These are phyloP conservation scores for Cepaea nemoralis DNA, from an alignment of 1,140 invertebrate genomes.

Conservation along the genomic window DNA sequence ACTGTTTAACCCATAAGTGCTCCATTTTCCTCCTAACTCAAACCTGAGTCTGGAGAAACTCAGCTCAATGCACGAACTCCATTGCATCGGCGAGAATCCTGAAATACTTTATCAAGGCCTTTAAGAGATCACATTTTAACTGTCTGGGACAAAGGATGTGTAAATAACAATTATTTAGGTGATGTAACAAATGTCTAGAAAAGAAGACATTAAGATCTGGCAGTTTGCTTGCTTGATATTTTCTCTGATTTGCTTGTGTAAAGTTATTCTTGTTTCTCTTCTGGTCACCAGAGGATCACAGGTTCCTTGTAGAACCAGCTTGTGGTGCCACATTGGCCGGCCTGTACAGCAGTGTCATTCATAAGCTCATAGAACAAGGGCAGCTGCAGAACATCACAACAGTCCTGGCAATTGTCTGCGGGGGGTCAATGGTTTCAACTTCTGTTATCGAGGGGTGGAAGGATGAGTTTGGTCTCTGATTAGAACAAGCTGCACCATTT, in stretches of 20 bases:
- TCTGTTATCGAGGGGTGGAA: constrained; percentile 70
- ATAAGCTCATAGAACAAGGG: constrained; percentile 60
- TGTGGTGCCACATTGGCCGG: constrained; percentile 74
- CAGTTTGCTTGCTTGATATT: not conserved
- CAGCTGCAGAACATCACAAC: constrained; percentile 60
- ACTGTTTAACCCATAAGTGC: too few species aligned
- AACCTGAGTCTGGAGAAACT: too few species aligned
- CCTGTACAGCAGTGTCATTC: constrained; percentile 70
- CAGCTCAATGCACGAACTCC: too few species aligned
- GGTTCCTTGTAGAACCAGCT: constrained; percentile 74
- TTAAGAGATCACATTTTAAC: too few species aligned
- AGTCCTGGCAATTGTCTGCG: constrained; percentile 74
- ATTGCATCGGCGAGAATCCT: too few species aligned
- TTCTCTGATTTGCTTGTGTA: not conserved
- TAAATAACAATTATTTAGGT: too few species aligned
- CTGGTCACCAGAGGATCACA: constrained; percentile 68
- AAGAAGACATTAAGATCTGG: not conserved
- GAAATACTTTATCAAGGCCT: too few species aligned
- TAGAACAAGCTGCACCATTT: too few species aligned
- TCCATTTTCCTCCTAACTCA: too few species aligned
- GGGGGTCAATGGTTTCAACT: constrained; percentile 72
- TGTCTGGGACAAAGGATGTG: too few species aligned
- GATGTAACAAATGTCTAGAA: too few species aligned
- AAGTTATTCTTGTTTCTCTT: not conserved
- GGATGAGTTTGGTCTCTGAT: constrained; percentile 55